A percentile compares a stretch with the other conserved stretches of the same genome.
These are phyloP conservation scores for Leptopilina boulardi DNA, from an alignment of 1,140 invertebrate genomes.

Conservation along the genomic window DNA sequence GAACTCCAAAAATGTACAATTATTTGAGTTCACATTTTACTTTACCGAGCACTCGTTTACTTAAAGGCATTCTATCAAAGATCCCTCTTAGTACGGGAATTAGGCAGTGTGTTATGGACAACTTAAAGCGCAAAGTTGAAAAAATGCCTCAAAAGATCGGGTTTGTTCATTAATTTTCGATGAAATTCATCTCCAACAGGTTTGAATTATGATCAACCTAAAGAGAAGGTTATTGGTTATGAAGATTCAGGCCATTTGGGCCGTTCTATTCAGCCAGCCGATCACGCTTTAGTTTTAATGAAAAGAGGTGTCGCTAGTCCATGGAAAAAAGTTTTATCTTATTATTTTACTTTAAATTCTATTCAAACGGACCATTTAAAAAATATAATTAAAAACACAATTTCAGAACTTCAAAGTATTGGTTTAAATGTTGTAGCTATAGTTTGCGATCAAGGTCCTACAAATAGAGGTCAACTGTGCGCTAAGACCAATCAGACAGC, in stretches of 20 bases:
- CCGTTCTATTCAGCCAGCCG: not conserved
- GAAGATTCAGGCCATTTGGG: not conserved
- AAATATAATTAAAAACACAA: not conserved
- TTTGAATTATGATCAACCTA: not conserved
- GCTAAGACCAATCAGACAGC: too few species aligned
- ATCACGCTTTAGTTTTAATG: not conserved
- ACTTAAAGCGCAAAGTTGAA: not conserved
- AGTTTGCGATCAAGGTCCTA: conserved; percentile 37
- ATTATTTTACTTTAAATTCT: not conserved
- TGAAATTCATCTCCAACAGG: not conserved
- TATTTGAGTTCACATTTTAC: not conserved
- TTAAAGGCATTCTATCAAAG: not conserved
- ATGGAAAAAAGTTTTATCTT: not conserved
- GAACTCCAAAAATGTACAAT: not conserved
- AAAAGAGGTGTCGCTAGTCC: not conserved
- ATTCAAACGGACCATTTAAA: not conserved
- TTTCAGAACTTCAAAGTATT: not conserved
- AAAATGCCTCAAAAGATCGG: not conserved
- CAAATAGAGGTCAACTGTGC: conserved; percentile 9
- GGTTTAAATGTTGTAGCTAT: not conserved
- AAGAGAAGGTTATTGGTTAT: not conserved
- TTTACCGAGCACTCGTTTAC: not conserved
- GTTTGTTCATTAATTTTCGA: not conserved
- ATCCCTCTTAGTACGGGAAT: not conserved
- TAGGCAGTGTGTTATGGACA: not conserved